Conservation (phyloP, 2,888 invertebrate genomes). For the Perizoma flavofasciatum region DNA sequence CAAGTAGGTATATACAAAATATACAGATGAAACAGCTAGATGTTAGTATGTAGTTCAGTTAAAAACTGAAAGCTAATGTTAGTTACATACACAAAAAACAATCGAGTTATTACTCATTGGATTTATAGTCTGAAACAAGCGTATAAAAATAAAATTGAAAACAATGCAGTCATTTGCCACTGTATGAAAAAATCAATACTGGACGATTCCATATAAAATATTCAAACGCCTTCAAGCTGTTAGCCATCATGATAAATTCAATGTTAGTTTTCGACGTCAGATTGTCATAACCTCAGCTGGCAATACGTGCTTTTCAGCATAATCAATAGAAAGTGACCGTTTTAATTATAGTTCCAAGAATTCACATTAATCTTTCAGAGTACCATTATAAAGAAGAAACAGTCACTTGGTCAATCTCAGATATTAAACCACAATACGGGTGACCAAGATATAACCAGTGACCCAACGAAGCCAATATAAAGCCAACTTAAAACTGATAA, state of each 20-base stretch:
- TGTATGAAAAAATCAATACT: slow-evolving; percentile 64
- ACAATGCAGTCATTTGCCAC: slow-evolving; percentile 45
- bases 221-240: slow-evolving; percentile 44
- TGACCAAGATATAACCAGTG: too few relatives aligned
- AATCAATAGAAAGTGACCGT: slow-evolving; percentile 8
- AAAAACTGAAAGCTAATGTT: too few relatives aligned
- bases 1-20: too few relatives aligned
- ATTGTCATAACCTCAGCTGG: slow-evolving; percentile 25
- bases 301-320: slow-evolving; percentile 7
- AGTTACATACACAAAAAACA: too few relatives aligned
- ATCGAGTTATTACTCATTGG: too few relatives aligned
- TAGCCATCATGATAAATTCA: slow-evolving; percentile 36
- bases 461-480: slow-evolving; percentile 2
- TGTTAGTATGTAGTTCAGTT: too few relatives aligned
- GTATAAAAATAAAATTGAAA: slow-evolving; percentile 19
- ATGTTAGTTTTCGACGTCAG: slow-evolving; percentile 32
- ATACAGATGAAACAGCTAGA: too few relatives aligned
- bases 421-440: too few relatives aligned
- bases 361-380: slow-evolving; percentile 2
- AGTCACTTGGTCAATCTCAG: too few relatives aligned
- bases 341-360: slow-evolving; percentile 7
- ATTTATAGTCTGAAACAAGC: not conserved
- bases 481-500: slow-evolving; percentile 1
- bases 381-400: not conserved
- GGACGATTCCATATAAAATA: slow-evolving; percentile 53